Conservation (phyloP, 2,888 invertebrate genomes). For the Fragum whitleyi region DNA sequence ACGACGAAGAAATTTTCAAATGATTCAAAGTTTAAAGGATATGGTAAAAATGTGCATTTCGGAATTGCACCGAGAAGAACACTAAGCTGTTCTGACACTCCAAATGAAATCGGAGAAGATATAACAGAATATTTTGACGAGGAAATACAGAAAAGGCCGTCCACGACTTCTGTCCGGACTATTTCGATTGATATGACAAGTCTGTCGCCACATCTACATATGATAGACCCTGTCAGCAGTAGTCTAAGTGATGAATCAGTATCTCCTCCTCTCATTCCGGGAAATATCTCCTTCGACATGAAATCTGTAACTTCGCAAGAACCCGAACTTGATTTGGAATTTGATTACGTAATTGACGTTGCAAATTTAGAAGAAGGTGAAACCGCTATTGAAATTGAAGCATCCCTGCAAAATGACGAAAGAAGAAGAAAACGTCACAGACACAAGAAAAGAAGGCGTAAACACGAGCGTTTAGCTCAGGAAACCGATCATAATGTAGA, state of each 20-base stretch:
- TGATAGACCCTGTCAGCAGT: not conserved
- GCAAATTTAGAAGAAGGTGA: slow-evolving; percentile 41
- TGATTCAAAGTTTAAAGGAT: slow-evolving; percentile 3
- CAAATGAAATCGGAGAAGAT: too few species aligned
- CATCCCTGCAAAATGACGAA: slow-evolving; percentile 29
- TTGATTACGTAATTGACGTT: slow-evolving; percentile 58
- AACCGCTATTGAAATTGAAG: slow-evolving; percentile 1
- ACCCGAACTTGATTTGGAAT: slow-evolving; percentile 55
- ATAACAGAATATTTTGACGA: not conserved
- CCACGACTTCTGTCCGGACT: not conserved
- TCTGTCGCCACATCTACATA: slow-evolving; percentile 5
- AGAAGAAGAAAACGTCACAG: slow-evolving; percentile 41
- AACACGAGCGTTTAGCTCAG: not conserved
- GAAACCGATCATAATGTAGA: not conserved
- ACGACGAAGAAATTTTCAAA: too few species aligned
- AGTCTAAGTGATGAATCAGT: not conserved
- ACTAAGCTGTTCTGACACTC: too few species aligned
- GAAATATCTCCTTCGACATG: slow-evolving; percentile 23
- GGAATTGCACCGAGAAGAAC: too few species aligned
- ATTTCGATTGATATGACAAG: slow-evolving; percentile 11
- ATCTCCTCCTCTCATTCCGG: slow-evolving; percentile 40
- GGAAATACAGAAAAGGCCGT: not conserved
- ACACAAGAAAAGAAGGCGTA: slow-evolving; percentile 35
- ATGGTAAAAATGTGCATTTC: not conserved
- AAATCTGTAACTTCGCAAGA: slow-evolving; percentile 58